Conservation (phyloP, 2,888 invertebrate species). For the Alcis repandata region DNA sequence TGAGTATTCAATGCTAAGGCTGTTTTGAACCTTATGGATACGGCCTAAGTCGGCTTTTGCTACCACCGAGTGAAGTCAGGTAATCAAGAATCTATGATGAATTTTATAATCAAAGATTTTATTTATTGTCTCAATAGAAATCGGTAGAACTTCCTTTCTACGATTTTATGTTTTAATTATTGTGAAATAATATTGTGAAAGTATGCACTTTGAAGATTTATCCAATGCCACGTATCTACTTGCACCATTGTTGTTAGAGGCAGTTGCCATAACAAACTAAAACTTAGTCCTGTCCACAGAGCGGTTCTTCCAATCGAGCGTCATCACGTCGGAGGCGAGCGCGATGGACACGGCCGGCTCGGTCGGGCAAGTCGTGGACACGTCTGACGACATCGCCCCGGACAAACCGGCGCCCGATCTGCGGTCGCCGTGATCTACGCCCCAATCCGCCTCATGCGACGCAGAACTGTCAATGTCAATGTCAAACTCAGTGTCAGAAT, state of each 20-base stretch:
- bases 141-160: too few species aligned
- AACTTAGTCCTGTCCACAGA: constrained; percentile 70
- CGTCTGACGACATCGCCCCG: constrained; percentile 76
- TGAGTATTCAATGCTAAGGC: constrained; percentile 60
- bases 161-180: too few species aligned
- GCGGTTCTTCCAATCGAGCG: constrained; percentile 88
- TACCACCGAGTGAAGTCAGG: too few species aligned
- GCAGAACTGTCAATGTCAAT: constrained; percentile 43
- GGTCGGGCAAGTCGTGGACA: constrained; percentile 68
- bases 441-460: constrained; percentile 51
- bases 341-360: constrained; percentile 83
- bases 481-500: constrained; percentile 35
- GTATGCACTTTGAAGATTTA: background rate
- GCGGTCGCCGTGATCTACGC: constrained; percentile 78
- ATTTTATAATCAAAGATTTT: too few species aligned
- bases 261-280: constrained; percentile 44
- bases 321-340: constrained; percentile 85
- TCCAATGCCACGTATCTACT: background rate
- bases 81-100: too few species aligned
- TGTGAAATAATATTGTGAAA: too few species aligned
- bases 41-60: too few species aligned
- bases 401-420: constrained; percentile 80
- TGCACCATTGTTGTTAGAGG: constrained; percentile 18
- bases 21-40: too few species aligned
- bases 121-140: too few species aligned